Percentiles rank a stretch among this genome's conserved stretches.
These are phyloP conservation scores for Athene cunicularia DNA, from an alignment of 2,113 vertebrate genomes.

Conservation along the genomic window DNA sequence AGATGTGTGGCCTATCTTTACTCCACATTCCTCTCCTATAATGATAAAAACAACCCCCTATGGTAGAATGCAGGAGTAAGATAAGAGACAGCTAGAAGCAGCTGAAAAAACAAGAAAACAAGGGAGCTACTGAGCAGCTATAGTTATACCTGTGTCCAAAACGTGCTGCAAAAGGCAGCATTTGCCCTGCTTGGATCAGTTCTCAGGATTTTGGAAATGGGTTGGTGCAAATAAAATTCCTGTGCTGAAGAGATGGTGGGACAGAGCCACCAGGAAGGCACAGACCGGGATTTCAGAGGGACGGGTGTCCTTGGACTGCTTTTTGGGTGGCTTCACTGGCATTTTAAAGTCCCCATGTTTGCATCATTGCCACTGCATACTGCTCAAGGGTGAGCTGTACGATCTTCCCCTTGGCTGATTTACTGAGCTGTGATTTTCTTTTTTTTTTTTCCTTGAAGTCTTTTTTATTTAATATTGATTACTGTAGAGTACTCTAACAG, in stretches of 20 bases:
- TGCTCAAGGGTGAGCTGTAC: background rate
- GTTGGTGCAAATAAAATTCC: background rate
- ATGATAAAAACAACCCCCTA: background rate
- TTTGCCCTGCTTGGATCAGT: no score
- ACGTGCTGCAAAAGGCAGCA: rapidly evolving
- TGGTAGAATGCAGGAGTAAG: background rate
- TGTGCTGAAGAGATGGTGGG: rapidly evolving
- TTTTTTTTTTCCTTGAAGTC: background rate
- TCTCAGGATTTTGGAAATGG: background rate
- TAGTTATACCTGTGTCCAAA: rapidly evolving
- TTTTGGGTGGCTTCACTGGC: background rate
- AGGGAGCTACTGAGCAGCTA: background rate
- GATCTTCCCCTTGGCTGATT: background rate
- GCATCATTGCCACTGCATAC: background rate
- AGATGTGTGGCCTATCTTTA: background rate
- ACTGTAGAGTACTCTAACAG: background rate
- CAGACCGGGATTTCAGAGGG: background rate
- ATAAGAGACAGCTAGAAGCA: background rate
- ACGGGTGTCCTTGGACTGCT: background rate
- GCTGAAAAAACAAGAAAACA: background rate
- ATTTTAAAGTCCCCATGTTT: background rate
- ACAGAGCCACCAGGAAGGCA: background rate
- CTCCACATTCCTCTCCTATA: rapidly evolving
- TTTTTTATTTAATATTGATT: constrained; percentile 50
- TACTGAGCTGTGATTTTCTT: background rate